phyloP scores from a whole-genome alignment of 1,140 invertebrate genomes.

The Calycopis cecrops region DNA sequence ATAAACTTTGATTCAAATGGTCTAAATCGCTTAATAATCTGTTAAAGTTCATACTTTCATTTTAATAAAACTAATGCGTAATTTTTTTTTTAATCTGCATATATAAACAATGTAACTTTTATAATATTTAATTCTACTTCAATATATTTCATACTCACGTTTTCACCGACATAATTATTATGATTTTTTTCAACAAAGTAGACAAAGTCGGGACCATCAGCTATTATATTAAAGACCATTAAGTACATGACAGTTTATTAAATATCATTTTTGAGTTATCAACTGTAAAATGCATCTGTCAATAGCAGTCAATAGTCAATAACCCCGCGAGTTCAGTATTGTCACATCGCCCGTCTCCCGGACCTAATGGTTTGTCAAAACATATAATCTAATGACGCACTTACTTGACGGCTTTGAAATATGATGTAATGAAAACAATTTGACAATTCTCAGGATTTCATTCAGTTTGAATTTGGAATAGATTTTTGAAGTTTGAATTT shows the following conservation, averaged over 20 bases:
- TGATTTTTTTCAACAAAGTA: too few species aligned
- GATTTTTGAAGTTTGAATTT: background rate
- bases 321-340: slow-evolving; percentile 40
- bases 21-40: too few species aligned
- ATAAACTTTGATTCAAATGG: too few species aligned
- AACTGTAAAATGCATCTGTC: slow-evolving; percentile 57
- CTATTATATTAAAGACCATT: background rate
- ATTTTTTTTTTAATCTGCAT: too few species aligned
- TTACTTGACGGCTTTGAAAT: slow-evolving; percentile 47
- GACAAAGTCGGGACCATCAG: too few species aligned
- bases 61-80: too few species aligned
- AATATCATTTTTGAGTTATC: slow-evolving; percentile 53
- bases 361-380: slow-evolving; percentile 68
- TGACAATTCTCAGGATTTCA: slow-evolving; percentile 38
- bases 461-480: slow-evolving; percentile 2
- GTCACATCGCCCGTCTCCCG: slow-evolving; percentile 43
- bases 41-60: too few species aligned
- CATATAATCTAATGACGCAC: slow-evolving; percentile 56
- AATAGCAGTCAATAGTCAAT: slow-evolving; percentile 51
- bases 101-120: too few species aligned
- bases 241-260: slow-evolving; percentile 30
- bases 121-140: too few species aligned
- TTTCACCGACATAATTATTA: too few species aligned
- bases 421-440: slow-evolving; percentile 54
- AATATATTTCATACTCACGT: too few species aligned